Conservation (phyloP, 2,888 invertebrate genomes). For the Muschampia plurimacula region DNA sequence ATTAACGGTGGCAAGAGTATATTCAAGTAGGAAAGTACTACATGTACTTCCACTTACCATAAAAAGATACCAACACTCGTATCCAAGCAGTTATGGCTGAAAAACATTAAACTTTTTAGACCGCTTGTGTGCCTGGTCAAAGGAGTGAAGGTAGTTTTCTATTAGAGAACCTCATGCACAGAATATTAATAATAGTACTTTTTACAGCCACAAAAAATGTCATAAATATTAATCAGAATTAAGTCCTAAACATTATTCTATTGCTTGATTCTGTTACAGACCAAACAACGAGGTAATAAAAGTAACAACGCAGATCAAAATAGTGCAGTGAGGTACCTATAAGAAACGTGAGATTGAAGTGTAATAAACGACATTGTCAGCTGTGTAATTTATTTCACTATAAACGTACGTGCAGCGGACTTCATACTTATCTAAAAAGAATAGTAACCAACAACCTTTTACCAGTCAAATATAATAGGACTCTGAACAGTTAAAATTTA, state of each 20-base stretch:
- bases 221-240: background rate
- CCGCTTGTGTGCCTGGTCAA: constrained; percentile 53
- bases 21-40: constrained; percentile 72
- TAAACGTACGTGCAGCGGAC: constrained; percentile 10
- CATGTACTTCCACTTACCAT: constrained; percentile 83
- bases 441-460: background rate
- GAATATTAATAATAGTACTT: constrained; percentile 21
- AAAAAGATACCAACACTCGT: constrained; percentile 78
- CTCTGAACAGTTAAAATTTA: background rate
- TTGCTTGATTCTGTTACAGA: background rate
- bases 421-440: background rate
- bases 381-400: constrained; percentile 43
- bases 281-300: background rate
- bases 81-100: constrained; percentile 82
- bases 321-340: constrained; percentile 17
- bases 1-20: constrained; percentile 60
- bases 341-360: constrained; percentile 8
- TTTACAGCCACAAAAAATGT: constrained; percentile 14
- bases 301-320: constrained; percentile 16
- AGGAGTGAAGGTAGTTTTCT: constrained; percentile 26
- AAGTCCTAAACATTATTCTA: background rate
- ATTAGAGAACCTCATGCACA: constrained; percentile 49
- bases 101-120: constrained; percentile 81
- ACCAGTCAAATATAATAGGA: background rate
- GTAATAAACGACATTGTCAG: constrained; percentile 41